A percentile compares a stretch with the other conserved stretches of the same genome.
Evolutionary conservation across 2,113 vertebrate genomes (phyloP).

Genomic region (Jaculus jaculus): DNA sequence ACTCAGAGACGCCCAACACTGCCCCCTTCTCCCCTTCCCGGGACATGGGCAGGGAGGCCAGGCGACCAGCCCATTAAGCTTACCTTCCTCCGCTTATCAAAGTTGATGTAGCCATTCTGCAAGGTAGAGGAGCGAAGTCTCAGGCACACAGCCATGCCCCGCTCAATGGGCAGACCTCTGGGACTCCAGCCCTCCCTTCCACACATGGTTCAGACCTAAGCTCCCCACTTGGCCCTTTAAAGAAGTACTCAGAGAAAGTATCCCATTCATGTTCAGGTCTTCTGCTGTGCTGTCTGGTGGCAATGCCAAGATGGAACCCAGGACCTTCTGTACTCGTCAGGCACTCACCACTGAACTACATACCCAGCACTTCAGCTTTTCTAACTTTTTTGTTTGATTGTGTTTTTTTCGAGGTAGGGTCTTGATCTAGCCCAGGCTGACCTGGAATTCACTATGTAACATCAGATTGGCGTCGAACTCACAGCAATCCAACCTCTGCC

Average conservation of each 20-base stretch:
- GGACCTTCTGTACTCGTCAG: not conserved
- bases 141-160: not conserved
- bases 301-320: not conserved
- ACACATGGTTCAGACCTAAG: not conserved
- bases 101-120: slow-evolving; percentile 95
- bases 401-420: too few relatives aligned
- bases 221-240: not conserved
- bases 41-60: not conserved
- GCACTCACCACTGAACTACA: not conserved
- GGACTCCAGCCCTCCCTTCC: not conserved
- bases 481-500: too few relatives aligned
- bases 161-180: not conserved
- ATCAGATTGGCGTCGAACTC: too few relatives aligned
- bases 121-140: slow-evolving; percentile 38
- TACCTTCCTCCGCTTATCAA: slow-evolving; percentile 94
- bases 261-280: not conserved
- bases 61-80: slow-evolving; percentile 33
- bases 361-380: not conserved
- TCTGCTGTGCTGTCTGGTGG: not conserved
- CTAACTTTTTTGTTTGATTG: not conserved
- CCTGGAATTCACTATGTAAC: too few relatives aligned
- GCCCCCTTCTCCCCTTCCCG: not conserved
- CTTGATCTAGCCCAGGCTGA: too few relatives aligned
- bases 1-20: not conserved
- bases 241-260: not conserved